Percentiles rank a stretch among this genome's conserved stretches.
Evolutionary conservation across 2,113 vertebrate species (phyloP).

Genomic region (Plestiodon gilberti): DNA sequence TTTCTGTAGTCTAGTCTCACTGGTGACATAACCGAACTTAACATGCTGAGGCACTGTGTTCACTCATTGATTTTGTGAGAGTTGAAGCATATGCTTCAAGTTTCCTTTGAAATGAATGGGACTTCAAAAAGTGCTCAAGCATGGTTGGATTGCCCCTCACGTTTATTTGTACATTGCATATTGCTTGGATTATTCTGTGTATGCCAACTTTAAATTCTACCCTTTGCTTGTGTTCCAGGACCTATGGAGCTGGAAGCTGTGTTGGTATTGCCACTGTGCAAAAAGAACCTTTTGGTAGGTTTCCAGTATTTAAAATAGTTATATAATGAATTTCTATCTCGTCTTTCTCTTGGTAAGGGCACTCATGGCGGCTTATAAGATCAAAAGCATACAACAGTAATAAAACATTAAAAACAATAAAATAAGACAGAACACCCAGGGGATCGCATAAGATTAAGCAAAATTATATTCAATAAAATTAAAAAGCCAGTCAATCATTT

Average conservation of each 20-base stretch:
- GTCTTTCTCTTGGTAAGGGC: too few relatives aligned
- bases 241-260: neutral
- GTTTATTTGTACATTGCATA: neutral
- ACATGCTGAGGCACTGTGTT: neutral
- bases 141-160: neutral
- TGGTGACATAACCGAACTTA: neutral
- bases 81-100: neutral
- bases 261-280: neutral
- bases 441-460: too few relatives aligned
- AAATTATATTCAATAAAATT: too few relatives aligned
- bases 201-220: neutral
- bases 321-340: accelerated
- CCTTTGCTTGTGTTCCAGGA: conserved; percentile 48
- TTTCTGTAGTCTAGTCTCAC: neutral
- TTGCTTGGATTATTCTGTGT: neutral
- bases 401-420: too few relatives aligned
- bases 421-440: too few relatives aligned
- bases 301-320: neutral
- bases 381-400: too few relatives aligned
- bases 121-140: neutral
- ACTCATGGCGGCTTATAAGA: too few relatives aligned
- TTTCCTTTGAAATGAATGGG: neutral
- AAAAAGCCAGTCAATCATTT: too few relatives aligned
- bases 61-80: neutral
- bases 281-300: conserved; percentile 40